Base-by-base conservation (phyloP, 2,113 vertebrate genomes). In the Synodontis membranacea region DNA sequence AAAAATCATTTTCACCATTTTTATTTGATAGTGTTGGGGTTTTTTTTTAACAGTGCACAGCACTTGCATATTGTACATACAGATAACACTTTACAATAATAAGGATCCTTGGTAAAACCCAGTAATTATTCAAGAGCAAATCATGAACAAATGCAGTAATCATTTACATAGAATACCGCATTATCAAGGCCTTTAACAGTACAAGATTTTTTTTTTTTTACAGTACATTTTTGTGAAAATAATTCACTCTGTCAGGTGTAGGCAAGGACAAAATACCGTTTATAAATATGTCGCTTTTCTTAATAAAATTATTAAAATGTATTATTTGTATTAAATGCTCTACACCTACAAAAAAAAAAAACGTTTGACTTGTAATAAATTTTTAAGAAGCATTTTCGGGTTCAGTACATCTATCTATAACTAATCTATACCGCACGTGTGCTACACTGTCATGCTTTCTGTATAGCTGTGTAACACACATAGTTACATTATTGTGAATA, bases 181-280 rank as follows among this genome's bases (percentile, higher is more conserved):
- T 72, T 42, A n/a, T 52, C n/a, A 60, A 72, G 62, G 64, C 34
- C 74, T 48, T 72, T 46, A 78, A 88, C 88, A 89, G 88, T 89
- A 89, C 88, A n/a, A 83, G 60, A 21, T 15, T 12, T 48, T 78
- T 28, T 48, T 78, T 28, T 72, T 72, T 87, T 87, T 89, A 89
- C 88, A 89, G 88, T 89, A 89, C 86, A 76, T 66, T 80, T 66
- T 81, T 68, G 39, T 80, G 68, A 84, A 87, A 84, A 85, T 83
- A 84, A 74, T 70, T 81, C 42, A 50, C 75, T 79, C 44, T 31
- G 12, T 42, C 70, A 44, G 21, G 54, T 54, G 23, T 10, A 23
- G 34, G 54, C 21, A 21, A 28, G 23, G 25, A 46, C 4, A 82
- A 68, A 66, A 74, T 6, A 86, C 25, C 34, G 5, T n/a, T 1